Evolutionary conservation across 1,140 invertebrate genomes (phyloP).

Genomic region (Chrysoperla carnea): DNA sequence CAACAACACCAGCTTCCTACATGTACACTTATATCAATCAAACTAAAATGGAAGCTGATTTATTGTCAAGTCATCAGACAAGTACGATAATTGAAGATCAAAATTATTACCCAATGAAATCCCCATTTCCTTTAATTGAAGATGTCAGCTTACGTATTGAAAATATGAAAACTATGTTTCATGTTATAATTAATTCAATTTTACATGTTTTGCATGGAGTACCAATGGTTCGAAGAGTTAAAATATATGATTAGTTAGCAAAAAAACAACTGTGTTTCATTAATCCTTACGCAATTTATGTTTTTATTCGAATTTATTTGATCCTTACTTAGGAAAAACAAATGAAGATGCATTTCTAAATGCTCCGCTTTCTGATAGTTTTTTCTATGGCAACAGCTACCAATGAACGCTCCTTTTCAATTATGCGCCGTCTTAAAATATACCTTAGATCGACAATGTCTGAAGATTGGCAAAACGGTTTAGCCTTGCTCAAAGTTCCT

Average conservation of each 20-base stretch:
- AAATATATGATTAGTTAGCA: slow-evolving; percentile 1
- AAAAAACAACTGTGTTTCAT: too few relatives aligned
- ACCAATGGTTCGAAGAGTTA: slow-evolving; percentile 22
- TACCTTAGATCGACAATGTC: too few relatives aligned
- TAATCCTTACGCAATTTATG: too few relatives aligned
- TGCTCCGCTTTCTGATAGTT: too few relatives aligned
- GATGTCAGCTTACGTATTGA: slow-evolving; percentile 23
- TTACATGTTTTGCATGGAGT: slow-evolving; percentile 26
- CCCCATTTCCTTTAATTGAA: slow-evolving; percentile 18
- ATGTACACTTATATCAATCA: slow-evolving; percentile 63
- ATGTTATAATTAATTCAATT: slow-evolving; percentile 25
- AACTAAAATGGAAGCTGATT: slow-evolving; percentile 21
- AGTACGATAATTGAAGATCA: slow-evolving; percentile 7
- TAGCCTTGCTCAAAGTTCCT: too few relatives aligned
- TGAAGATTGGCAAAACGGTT: too few relatives aligned
- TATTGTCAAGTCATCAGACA: slow-evolving; percentile 7
- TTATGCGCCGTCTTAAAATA: too few relatives aligned
- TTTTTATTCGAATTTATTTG: too few relatives aligned
- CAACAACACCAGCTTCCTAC: slow-evolving; percentile 56
- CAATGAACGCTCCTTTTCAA: too few relatives aligned
- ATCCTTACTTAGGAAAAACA: too few relatives aligned
- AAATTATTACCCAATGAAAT: slow-evolving; percentile 6
- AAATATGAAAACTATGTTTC: slow-evolving; percentile 20
- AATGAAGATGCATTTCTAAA: too few relatives aligned
- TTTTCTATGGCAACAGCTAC: too few relatives aligned